Evolutionary conservation across 2,113 vertebrate genomes (phyloP).

Genomic region (Mionectes macconnelli): DNA sequence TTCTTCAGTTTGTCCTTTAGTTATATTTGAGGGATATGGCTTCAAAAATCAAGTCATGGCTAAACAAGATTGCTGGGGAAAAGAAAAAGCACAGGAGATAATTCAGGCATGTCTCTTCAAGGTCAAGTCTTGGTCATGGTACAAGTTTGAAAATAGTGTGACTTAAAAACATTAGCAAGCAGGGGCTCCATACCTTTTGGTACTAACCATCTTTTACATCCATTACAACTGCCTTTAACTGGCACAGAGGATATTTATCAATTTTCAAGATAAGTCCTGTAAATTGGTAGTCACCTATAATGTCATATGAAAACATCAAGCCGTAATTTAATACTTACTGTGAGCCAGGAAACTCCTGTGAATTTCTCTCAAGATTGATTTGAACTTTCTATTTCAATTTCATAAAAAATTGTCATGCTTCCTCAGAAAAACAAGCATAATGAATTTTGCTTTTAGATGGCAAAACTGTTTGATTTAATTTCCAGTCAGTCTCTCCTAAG

Average conservation of each 20-base stretch:
- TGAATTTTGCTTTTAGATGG: background rate
- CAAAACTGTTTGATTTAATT: background rate
- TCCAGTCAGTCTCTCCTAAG: background rate
- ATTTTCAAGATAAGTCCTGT: background rate
- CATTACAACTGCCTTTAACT: background rate
- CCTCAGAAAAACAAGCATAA: background rate
- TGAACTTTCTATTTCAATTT: background rate
- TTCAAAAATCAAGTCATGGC: background rate
- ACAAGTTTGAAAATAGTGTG: background rate
- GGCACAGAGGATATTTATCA: background rate
- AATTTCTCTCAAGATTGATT: background rate
- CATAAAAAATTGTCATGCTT: background rate
- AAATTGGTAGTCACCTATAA: background rate
- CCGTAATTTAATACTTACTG: background rate
- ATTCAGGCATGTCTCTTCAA: background rate
- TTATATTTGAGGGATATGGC: background rate
- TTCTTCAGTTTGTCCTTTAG: constrained; percentile 39
- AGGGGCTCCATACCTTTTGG: background rate
- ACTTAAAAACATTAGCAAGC: background rate
- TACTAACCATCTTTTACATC: background rate
- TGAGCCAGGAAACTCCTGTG: background rate
- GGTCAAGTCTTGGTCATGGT: background rate
- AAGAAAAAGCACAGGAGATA: background rate
- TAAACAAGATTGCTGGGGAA: background rate
- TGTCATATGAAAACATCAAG: background rate